Base-by-base conservation (phyloP, 2,113 vertebrate species). In the Mustelus asterias region DNA sequence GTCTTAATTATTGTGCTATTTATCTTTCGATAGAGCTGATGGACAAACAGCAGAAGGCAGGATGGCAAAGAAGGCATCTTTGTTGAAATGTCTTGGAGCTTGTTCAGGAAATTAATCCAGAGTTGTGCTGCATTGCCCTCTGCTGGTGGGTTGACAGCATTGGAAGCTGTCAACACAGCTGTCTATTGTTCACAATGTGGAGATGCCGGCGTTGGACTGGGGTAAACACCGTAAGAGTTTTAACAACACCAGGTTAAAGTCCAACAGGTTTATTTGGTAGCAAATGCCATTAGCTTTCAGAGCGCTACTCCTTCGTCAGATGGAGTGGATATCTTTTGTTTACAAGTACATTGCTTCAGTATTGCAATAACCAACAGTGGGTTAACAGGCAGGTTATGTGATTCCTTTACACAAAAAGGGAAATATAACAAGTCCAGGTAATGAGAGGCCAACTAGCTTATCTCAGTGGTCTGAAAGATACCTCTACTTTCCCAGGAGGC, bases 71-170 rank as follows among this genome's bases (percentile, higher is more conserved):
- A 67, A 67, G 65, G 65, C 65, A 67, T 48, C 11, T 95, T 13
- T 48, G 26, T 18, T 48, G 22, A 44, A 94, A 70, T 20, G 26
- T 44, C 65, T 94, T 94, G 37, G 24, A 48, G 33, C 93, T 70
- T 24, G 11, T 14, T 95, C 94, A 95, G 24, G 26, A 54, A 48
- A 29, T 24, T 16, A 70, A 72, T 29, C 16, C 4, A 72, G 41
- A 44, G 44, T 76, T 95, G 94, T 48, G 44, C 26, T 54, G 67
- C 41, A 94, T 70, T 94, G 67, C 94, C 94, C 94, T 95, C 94
- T 95, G 2, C 26, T 54, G 94, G 16, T 54, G 26, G 37, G 0
- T 89, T 58, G 10, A 41, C 37, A 83, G 78, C 2, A 14, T 26
- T 58, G 24, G 86, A 92, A n/a, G 89, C 33, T 93, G 58, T 37